Percentiles rank a stretch among this genome's conserved stretches.
phyloP scores from a whole-genome alignment of 2,113 vertebrate species.

The Arenaria interpres region DNA sequence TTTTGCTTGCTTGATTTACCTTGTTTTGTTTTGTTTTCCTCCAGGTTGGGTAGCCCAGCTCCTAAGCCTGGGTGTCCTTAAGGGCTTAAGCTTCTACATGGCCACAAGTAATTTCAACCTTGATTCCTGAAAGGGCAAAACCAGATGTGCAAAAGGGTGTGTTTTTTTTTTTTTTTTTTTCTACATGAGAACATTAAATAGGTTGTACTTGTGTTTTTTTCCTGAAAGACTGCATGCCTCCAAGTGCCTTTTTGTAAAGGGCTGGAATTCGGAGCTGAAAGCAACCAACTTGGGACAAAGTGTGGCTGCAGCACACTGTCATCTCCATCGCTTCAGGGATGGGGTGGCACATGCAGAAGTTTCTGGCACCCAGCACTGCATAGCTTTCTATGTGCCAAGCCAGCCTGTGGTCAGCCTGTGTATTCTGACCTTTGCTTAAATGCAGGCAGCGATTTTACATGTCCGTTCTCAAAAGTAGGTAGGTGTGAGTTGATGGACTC shows the following conservation, averaged over 20 bases:
- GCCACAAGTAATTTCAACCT: neutral
- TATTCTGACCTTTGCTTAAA: neutral
- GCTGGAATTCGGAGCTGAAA: neutral
- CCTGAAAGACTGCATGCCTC: neutral
- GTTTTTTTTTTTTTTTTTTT: neutral
- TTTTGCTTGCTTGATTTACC: neutral
- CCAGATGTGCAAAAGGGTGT: neutral
- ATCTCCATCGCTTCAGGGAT: neutral
- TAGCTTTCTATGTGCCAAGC: accelerated
- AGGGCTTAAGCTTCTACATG: neutral
- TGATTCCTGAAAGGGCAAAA: neutral
- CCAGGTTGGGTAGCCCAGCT: neutral
- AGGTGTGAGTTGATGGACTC: accelerated
- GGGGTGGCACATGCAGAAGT: neutral
- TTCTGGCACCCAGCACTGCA: accelerated
- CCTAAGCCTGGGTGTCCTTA: neutral
- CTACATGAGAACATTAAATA: neutral
- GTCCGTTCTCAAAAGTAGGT: neutral
- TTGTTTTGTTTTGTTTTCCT: neutral
- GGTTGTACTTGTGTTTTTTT: neutral
- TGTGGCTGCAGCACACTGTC: neutral
- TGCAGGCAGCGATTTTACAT: neutral
- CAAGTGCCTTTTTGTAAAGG: neutral
- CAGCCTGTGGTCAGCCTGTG: neutral
- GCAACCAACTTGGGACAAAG: neutral